A percentile compares a stretch with the other conserved stretches of the same genome.
Conservation (phyloP, 2,797 vertebrate genomes). For the Acipenser transmontanus region DNA sequence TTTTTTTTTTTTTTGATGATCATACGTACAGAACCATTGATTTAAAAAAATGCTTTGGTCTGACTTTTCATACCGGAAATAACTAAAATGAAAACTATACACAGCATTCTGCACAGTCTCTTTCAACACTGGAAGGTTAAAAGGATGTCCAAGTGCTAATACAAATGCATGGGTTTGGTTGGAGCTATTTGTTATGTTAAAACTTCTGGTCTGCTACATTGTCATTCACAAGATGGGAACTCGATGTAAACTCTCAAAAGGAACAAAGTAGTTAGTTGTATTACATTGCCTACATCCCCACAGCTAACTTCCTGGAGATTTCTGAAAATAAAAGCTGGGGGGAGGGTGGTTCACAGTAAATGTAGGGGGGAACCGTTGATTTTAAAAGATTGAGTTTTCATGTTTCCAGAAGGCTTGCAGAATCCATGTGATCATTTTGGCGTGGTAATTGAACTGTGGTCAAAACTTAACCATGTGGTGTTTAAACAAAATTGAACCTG, state of each 20-base stretch:
- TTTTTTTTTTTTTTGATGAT: no score
- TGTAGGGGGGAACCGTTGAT: no score
- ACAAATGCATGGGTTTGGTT: conserved; percentile 30
- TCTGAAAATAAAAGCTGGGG: conserved; percentile 22
- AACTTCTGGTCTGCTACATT: conserved; percentile 37
- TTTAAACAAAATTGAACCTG: no score
- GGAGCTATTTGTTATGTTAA: conserved; percentile 47
- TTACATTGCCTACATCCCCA: conserved; percentile 25
- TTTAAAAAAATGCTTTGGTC: not conserved
- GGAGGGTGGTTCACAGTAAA: no score
- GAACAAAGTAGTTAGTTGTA: conserved; percentile 23
- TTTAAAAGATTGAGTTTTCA: no score
- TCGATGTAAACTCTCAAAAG: conserved; percentile 30
- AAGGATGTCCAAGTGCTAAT: conserved; percentile 5
- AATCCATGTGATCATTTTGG: no score
- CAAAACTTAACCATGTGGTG: no score
- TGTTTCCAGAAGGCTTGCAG: no score
- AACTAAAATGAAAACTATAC: not conserved
- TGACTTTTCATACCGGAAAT: not conserved
- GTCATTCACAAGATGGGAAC: conserved; percentile 35
- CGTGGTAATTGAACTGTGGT: no score
- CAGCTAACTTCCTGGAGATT: conserved; percentile 34
- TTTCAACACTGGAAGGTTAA: not conserved
- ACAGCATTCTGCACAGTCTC: not conserved
- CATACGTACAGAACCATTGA: no score